A percentile compares a stretch with the other conserved stretches of the same genome.
Conservation (phyloP, 2,797 vertebrate species). For the Ficedula albicollis region DNA sequence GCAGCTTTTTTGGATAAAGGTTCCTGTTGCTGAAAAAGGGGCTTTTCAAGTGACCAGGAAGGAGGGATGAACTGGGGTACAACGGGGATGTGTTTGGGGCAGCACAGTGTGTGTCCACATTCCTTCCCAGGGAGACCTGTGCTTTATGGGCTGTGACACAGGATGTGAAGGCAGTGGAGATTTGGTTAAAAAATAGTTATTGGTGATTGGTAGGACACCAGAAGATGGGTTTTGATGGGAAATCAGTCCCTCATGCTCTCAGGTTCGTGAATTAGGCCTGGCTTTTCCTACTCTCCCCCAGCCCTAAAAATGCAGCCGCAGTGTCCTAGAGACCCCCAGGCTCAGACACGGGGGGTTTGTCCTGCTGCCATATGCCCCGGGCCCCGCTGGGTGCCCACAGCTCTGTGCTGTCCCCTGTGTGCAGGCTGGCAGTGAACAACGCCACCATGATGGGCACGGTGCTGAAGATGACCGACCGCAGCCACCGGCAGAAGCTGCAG, state of each 20-base stretch:
- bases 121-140: not conserved
- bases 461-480: constrained; percentile 94
- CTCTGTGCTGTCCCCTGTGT: accelerated
- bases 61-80: not conserved
- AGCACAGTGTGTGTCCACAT: accelerated
- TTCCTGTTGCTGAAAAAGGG: accelerated
- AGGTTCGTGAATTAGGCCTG: not conserved
- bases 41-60: not conserved
- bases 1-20: not conserved
- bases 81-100: not conserved
- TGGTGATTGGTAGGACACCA: not conserved
- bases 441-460: constrained; percentile 87
- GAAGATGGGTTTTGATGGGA: not conserved
- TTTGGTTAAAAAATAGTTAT: accelerated
- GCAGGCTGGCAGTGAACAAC: constrained; percentile 93
- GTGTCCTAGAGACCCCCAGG: accelerated
- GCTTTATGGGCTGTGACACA: accelerated
- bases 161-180: not conserved
- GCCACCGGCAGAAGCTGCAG: constrained; percentile 95
- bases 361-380: accelerated
- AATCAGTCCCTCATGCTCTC: not conserved
- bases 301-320: not conserved
- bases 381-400: not conserved
- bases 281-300: not conserved
- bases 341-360: not conserved